These are phyloP conservation scores for Rousettus leschenaultii DNA, from an alignment of 2,113 vertebrate genomes.

Conservation along the genomic window DNA sequence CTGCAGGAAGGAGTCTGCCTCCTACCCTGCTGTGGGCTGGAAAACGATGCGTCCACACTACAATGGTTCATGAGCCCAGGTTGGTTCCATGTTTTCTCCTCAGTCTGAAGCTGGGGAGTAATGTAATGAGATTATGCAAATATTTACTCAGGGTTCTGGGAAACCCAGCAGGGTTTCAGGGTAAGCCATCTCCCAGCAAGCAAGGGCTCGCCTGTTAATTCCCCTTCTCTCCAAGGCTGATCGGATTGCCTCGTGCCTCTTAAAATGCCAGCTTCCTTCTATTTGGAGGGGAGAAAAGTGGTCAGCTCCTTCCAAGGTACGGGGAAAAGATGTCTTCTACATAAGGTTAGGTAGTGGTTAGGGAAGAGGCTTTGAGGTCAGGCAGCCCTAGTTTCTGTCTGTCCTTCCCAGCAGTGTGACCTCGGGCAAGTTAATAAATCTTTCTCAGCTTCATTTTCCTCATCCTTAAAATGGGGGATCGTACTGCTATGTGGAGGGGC, in stretches of 20 bases:
- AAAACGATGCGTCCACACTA: neutral
- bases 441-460: neutral
- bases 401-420: neutral
- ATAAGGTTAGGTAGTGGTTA: neutral
- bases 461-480: neutral
- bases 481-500: neutral
- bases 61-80: neutral
- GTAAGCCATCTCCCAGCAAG: slow-evolving; percentile 47
- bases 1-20: neutral
- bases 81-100: neutral
- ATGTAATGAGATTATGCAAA: slow-evolving; percentile 48
- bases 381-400: neutral
- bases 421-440: neutral
- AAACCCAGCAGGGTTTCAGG: slow-evolving; percentile 25
- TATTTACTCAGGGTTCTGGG: slow-evolving; percentile 49
- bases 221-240: neutral
- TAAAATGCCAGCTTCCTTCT: slow-evolving; percentile 27
- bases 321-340: neutral
- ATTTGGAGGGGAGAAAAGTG: neutral
- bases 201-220: slow-evolving; percentile 44
- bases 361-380: neutral
- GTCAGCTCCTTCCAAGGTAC: neutral
- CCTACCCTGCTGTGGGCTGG: neutral
- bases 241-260: neutral
- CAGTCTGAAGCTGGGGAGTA: neutral